A percentile compares a stretch with the other conserved stretches of the same genome.
Evolutionary conservation across 2,888 invertebrate genomes (phyloP).

Genomic region (Drosophila siamana): DNA sequence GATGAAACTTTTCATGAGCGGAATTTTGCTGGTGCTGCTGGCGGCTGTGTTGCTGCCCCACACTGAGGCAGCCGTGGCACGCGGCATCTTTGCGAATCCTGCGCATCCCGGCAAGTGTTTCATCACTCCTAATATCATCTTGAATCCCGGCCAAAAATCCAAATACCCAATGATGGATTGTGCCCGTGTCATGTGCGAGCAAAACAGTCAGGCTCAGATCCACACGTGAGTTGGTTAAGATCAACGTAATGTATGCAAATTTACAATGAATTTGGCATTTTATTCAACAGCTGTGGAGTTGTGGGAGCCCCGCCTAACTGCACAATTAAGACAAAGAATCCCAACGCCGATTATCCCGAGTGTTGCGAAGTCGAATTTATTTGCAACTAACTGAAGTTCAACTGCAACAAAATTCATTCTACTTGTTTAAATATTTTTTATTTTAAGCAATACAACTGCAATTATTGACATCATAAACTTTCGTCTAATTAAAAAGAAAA

Average conservation of each 20-base stretch:
- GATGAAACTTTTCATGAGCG: constrained; percentile 48
- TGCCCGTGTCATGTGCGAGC: constrained; percentile 48
- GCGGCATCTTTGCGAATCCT: constrained; percentile 44
- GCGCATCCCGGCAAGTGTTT: constrained; percentile 70
- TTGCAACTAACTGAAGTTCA: background rate
- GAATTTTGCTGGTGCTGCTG: constrained; percentile 33
- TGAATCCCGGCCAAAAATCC: constrained; percentile 36
- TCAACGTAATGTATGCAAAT: background rate
- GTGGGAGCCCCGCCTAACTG: background rate
- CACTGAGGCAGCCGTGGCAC: constrained; percentile 42
- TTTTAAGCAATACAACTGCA: too few species aligned
- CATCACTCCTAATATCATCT: constrained; percentile 39
- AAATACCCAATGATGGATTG: constrained; percentile 44
- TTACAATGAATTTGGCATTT: background rate
- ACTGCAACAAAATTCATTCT: too few species aligned
- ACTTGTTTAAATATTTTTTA: too few species aligned
- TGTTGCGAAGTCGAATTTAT: background rate
- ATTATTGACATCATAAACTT: too few species aligned
- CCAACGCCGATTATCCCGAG: background rate
- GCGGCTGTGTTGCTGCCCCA: constrained; percentile 10
- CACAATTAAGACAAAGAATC: background rate
- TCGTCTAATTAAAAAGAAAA: too few species aligned
- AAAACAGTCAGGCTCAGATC: constrained; percentile 43
- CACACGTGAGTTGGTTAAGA: constrained; percentile 43
- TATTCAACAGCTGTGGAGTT: constrained; percentile 59